These are phyloP conservation scores for Lasaia peninsularis DNA, from an alignment of 1,140 invertebrate genomes.

Conservation along the genomic window DNA sequence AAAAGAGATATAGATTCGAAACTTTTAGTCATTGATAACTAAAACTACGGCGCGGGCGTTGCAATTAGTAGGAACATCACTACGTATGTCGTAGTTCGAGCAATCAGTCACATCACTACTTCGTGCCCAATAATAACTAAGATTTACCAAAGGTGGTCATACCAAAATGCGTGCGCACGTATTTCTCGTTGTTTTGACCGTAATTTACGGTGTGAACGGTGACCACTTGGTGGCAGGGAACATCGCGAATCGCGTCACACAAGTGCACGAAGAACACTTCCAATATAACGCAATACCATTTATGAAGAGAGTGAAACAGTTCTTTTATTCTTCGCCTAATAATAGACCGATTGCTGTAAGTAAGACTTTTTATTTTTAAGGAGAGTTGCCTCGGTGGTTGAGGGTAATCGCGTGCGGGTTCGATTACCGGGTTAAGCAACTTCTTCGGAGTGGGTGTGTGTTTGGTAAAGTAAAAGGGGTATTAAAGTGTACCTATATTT, in stretches of 20 bases:
- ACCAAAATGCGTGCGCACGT: slow-evolving; percentile 23
- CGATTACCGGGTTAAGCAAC: too few species aligned
- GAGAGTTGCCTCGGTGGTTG: too few species aligned
- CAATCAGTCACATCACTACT: not conserved
- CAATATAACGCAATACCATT: slow-evolving; percentile 61
- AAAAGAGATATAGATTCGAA: too few species aligned
- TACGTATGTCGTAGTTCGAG: too few species aligned
- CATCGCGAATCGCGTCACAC: slow-evolving; percentile 34
- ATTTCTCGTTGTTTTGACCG: slow-evolving; percentile 11
- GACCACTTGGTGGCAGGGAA: slow-evolving; percentile 53
- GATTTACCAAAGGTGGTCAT: not conserved
- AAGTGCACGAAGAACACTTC: slow-evolving; percentile 37
- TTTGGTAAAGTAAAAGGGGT: too few species aligned
- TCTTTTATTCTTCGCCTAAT: slow-evolving; percentile 40
- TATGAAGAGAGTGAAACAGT: slow-evolving; percentile 55
- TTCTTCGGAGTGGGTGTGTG: too few species aligned
- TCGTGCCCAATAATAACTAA: not conserved
- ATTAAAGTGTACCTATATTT: too few species aligned
- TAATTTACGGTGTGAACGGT: slow-evolving; percentile 16
- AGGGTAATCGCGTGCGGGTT: too few species aligned
- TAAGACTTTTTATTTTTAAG: too few species aligned
- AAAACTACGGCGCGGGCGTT: too few species aligned
- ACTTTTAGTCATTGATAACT: too few species aligned
- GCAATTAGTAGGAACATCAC: too few species aligned
- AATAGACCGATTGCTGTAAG: slow-evolving; percentile 39